These are phyloP conservation scores for Syncerus caffer DNA, from an alignment of 2,797 vertebrate genomes.

Conservation along the genomic window DNA sequence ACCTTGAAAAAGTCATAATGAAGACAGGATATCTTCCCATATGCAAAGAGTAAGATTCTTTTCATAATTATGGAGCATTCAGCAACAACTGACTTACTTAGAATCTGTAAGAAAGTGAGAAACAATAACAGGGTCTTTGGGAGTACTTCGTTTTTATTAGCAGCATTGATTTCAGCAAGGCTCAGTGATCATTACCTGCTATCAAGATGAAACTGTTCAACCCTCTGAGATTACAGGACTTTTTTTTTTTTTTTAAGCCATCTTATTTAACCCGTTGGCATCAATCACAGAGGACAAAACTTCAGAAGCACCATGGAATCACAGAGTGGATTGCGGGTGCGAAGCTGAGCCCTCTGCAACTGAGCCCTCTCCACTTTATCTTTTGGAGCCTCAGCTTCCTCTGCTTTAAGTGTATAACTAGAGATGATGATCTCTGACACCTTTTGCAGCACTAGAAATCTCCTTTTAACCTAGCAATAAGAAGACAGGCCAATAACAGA, in stretches of 20 bases:
- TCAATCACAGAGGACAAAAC: constrained; percentile 62
- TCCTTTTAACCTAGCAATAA: constrained; percentile 22
- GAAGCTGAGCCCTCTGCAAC: background rate
- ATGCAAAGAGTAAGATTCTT: constrained; percentile 84
- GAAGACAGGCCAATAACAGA: background rate
- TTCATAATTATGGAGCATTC: constrained; percentile 88
- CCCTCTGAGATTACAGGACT: constrained; percentile 62
- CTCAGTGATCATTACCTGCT: constrained; percentile 81
- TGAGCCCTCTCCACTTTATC: background rate
- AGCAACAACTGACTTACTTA: constrained; percentile 83
- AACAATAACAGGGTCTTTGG: constrained; percentile 79
- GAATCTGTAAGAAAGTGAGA: constrained; percentile 79
- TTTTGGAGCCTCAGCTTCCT: constrained; percentile 32
- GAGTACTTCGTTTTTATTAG: constrained; percentile 82
- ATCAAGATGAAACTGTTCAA: constrained; percentile 75
- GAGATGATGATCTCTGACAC: background rate
- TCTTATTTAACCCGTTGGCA: constrained; percentile 75
- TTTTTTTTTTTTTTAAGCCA: constrained; percentile 26
- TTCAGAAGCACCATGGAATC: background rate
- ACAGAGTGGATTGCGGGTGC: background rate
- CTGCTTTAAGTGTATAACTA: background rate
- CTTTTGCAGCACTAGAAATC: background rate
- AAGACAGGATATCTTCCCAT: constrained; percentile 85
- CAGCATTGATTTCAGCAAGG: constrained; percentile 82
- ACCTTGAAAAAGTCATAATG: constrained; percentile 87